Evolutionary conservation across 2,113 vertebrate genomes (phyloP).

Genomic region (Terrapene triunguis): DNA sequence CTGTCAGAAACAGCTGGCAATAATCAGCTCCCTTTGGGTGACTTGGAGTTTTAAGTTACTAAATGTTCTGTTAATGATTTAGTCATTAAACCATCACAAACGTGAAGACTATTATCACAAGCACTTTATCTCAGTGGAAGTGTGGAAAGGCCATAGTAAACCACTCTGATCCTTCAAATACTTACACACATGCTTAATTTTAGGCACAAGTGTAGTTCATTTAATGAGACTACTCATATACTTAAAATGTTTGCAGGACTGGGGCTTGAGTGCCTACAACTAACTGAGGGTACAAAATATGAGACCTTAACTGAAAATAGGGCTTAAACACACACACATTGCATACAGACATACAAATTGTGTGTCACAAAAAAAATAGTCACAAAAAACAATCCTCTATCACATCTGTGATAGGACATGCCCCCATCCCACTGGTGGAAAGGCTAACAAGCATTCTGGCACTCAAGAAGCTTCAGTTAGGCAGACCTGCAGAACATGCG

Average conservation of each 20-base stretch:
- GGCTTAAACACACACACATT: not conserved
- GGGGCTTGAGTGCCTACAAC: not conserved
- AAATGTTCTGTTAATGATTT: not conserved
- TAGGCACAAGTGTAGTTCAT: not conserved
- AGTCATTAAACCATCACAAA: not conserved
- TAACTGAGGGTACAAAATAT: not conserved
- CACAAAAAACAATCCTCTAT: not conserved
- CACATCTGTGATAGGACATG: not conserved
- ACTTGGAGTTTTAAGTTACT: not conserved
- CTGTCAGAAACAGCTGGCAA: not conserved
- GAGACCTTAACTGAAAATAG: not conserved
- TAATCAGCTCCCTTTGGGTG: not conserved
- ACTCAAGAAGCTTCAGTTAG: not conserved
- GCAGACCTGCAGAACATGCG: not conserved
- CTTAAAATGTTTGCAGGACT: not conserved
- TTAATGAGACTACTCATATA: not conserved
- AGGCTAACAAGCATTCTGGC: not conserved
- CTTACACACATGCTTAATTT: not conserved
- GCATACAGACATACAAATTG: not conserved
- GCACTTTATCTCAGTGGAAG: not conserved
- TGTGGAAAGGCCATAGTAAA: not conserved
- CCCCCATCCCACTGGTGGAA: not conserved
- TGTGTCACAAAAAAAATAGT: not conserved
- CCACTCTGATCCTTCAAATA: not conserved
- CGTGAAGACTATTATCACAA: not conserved